Base-by-base conservation (phyloP, 2,888 invertebrate species). In the Diadegma fenestrale region DNA sequence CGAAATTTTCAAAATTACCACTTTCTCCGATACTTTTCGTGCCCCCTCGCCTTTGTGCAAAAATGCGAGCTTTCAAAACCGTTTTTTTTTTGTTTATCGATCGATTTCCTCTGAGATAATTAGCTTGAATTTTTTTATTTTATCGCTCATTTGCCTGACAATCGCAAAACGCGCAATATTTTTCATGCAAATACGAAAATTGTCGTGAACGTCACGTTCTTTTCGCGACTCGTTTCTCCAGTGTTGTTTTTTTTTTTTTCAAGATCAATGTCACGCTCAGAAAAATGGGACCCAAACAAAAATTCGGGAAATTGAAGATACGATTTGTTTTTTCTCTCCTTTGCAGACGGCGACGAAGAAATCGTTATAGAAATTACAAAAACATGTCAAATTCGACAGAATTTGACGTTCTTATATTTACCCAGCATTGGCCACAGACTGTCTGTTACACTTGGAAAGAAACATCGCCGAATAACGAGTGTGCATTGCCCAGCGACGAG, bases 371-470 rank as follows among this genome's bases (percentile, higher is more conserved):
- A 43, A 76, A 81, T 37, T n/a, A 33, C 19, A 66, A 54, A 51
- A 76, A 81, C 45, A 14, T 12, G 5, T 79, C 75, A 3, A 78
- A 71, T 22, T 85, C 88, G 0, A 87, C 94, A 61, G 94, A 95
- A 14, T 98, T 97, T 96, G 97, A 98, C 92, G 93, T 97, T 63
- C 90, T 98, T 8, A 96, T 98, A 84, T 98, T 97, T 91, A 97
- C 97, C 0, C 97, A 98, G 93, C 95, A 96, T 89, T 98, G 97
- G 97, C 97, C 97, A 0, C 94, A 95, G 58, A 96, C 96, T 0
- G 95, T 96, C 2, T 98, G 98, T 90, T 95, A 95, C 61, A 94
- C 95, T 85, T 97, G 97, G 97, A 95, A 96, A 89, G 95, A 96
- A 87, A 94, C 95, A 72, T 94, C 95, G 69, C 92, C 95, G 0